A percentile compares a stretch with the other conserved stretches of the same genome.
These are phyloP conservation scores for Troilus luridus DNA, from an alignment of 2,888 invertebrate species.

Conservation along the genomic window DNA sequence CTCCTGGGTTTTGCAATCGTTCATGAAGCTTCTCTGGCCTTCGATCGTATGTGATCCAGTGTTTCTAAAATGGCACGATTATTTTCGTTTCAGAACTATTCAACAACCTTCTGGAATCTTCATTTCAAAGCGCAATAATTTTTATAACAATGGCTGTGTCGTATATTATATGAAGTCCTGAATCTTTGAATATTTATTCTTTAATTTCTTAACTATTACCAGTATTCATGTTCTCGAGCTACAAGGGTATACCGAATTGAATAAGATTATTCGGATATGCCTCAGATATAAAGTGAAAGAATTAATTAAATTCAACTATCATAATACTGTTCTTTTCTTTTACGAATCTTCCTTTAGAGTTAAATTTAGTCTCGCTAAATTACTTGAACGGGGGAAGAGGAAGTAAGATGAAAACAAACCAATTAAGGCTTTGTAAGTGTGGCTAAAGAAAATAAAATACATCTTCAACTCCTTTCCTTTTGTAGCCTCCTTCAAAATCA, in stretches of 20 bases:
- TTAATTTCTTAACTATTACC: no score
- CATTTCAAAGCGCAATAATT: no score
- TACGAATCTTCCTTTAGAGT: background rate
- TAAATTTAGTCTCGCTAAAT: background rate
- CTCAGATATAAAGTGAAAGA: background rate
- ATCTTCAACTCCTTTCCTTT: background rate
- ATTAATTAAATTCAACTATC: background rate
- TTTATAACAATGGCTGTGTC: no score
- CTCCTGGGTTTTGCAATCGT: no score
- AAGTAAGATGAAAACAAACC: slow-evolving; percentile 15
- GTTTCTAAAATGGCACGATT: no score
- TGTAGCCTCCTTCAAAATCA: background rate
- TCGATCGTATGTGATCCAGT: no score
- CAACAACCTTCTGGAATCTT: no score
- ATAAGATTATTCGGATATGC: background rate
- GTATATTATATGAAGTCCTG: no score
- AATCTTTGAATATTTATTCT: no score
- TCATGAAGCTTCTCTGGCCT: no score
- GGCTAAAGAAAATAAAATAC: background rate
- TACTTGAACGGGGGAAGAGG: background rate
- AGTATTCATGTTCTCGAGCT: no score
- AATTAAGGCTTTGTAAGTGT: background rate
- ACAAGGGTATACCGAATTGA: background rate
- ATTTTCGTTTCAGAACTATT: no score
- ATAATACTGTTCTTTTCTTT: background rate